These are phyloP conservation scores for Polyploca ridens DNA, from an alignment of 2,888 invertebrate species.

Conservation along the genomic window DNA sequence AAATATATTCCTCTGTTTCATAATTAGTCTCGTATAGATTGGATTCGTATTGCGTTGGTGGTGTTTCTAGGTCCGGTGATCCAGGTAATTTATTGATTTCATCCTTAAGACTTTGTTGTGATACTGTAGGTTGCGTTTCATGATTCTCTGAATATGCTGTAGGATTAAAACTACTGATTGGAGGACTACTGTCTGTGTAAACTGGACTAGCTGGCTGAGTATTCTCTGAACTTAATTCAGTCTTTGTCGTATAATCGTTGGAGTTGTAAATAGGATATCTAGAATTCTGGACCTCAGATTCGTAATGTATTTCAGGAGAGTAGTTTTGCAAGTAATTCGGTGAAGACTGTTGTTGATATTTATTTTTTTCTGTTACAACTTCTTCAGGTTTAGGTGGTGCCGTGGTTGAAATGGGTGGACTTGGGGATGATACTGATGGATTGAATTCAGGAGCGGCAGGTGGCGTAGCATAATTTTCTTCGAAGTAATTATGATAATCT, in stretches of 20 bases:
- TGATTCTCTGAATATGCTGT: conserved; percentile 47
- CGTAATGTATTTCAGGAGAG: conserved; percentile 72
- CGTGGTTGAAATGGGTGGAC: conserved; percentile 39
- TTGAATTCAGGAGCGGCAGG: conserved; percentile 40
- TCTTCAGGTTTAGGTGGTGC: conserved; percentile 45
- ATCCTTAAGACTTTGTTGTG: conserved; percentile 47
- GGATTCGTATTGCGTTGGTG: conserved; percentile 50
- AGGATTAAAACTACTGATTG: conserved; percentile 29
- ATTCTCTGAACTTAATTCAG: conserved; percentile 44
- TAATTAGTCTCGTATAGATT: conserved; percentile 55
- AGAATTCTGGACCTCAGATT: conserved; percentile 59
- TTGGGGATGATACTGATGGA: conserved; percentile 24
- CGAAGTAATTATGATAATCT: conserved; percentile 73
- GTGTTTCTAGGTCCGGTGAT: conserved; percentile 44
- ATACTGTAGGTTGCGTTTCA: conserved; percentile 47
- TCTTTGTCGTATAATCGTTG: conserved; percentile 57
- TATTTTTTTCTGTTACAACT: conserved; percentile 55
- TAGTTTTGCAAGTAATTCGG: conserved; percentile 68
- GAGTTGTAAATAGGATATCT: conserved; percentile 61
- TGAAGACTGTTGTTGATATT: conserved; percentile 56
- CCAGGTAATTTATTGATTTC: conserved; percentile 45
- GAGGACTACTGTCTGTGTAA: conserved; percentile 28
- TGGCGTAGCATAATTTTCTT: conserved; percentile 59
- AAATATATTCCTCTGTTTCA: conserved; percentile 48
- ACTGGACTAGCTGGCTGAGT: conserved; percentile 33